Base-by-base conservation (phyloP, 2,888 invertebrate species). In the Cryptus viduatorius region DNA sequence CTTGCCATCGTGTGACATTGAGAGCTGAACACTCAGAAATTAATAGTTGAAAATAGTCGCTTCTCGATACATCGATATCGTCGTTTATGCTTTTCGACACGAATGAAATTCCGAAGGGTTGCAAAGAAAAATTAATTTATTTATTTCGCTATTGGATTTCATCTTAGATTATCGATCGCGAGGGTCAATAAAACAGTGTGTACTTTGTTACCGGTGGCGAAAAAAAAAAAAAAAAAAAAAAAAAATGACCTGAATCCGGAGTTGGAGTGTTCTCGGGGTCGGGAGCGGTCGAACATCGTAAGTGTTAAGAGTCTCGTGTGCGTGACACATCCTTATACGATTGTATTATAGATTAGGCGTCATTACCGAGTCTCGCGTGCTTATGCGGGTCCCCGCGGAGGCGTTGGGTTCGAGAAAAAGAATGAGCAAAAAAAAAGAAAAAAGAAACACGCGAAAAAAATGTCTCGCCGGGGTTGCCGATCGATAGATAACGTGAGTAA, bases 331-430 rank as follows among this genome's bases (percentile, higher is more conserved):
- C 5, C n/a, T 12, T 37, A 19, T 29, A 14, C 65, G 44, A 72
- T 61, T 72, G 46, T 78, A 64, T 69, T 76, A 64, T 67, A 65
- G 46, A 77, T 59, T 78, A 72, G 14, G 44, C 37, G 72, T 72
- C 72, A 59, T 82, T 72, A 61, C 31, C 69, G 64, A 53, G 67
- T 78, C 59, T 72, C 72, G 71, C 72, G 82, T 68, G 82, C 61
- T 67, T 50, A 29, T 44, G 73, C 61, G 77, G 44, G 61, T 31
- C 59, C n/a, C 59, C 24, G 69, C 61, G n/a, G 44, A 73, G 24
- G 56, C 53, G 65, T 56, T 24, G 64, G 76, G 46, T 42, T 81
- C 71, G 42, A 14, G 42, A 50, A 29, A 53, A 53, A 44, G 53
- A 42, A 46, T 46, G 65, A 56, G 61, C 44, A 31, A 80, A 65